phyloP scores from a whole-genome alignment of 2,797 vertebrate species.

The Pseudochromis fuscus region DNA sequence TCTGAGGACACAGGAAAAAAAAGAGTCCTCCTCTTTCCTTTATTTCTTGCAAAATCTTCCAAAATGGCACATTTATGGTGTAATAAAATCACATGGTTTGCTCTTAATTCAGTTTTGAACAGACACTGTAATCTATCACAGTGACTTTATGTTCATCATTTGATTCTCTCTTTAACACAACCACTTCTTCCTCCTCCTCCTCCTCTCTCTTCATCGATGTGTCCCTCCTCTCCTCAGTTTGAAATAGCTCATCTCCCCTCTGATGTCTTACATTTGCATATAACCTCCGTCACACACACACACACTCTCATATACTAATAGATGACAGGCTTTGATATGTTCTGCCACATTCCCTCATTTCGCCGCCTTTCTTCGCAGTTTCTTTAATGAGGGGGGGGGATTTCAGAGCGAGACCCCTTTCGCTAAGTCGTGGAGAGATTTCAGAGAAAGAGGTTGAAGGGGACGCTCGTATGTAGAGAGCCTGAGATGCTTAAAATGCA shows the following conservation, averaged over 20 bases:
- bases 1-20: too few species aligned
- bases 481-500: constrained; percentile 53
- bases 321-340: constrained; percentile 49
- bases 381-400: neutral
- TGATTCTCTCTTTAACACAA: neutral
- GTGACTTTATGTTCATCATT: neutral
- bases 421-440: constrained; percentile 37
- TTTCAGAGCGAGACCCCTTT: constrained; percentile 45
- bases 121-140: too few species aligned
- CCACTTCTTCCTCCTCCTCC: neutral
- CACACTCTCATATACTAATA: constrained; percentile 19
- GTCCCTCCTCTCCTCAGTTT: constrained; percentile 16
- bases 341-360: constrained; percentile 33
- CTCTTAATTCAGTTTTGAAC: too few species aligned
- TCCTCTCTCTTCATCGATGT: neutral
- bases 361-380: constrained; percentile 10
- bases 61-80: neutral
- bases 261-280: constrained; percentile 46
- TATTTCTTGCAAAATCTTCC: too few species aligned
- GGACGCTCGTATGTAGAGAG: constrained; percentile 13
- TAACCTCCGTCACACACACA: constrained; percentile 1
- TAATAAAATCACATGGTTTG: too few species aligned
- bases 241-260: constrained; percentile 25
- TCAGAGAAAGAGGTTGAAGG: constrained; percentile 40
- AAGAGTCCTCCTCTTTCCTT: too few species aligned